A percentile compares a stretch with the other conserved stretches of the same genome.
Evolutionary conservation across 1,140 invertebrate genomes (phyloP).

Genomic region (Atta texana): DNA sequence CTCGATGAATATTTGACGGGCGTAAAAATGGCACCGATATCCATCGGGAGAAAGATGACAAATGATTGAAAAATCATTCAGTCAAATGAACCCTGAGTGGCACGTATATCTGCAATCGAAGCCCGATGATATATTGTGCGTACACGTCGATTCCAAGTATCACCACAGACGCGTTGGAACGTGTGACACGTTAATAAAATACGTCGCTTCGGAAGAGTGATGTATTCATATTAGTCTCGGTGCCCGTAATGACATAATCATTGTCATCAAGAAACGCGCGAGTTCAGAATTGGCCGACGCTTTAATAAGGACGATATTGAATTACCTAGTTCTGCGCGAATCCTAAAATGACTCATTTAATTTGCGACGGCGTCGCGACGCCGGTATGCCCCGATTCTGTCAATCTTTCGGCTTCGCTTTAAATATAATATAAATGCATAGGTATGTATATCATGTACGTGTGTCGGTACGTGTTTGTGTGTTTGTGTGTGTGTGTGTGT

Average conservation of each 20-base stretch:
- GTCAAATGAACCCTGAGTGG: slow-evolving; percentile 36
- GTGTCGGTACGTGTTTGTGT: neutral
- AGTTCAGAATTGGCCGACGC: slow-evolving; percentile 74
- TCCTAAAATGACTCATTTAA: slow-evolving; percentile 84
- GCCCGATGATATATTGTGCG: slow-evolving; percentile 50
- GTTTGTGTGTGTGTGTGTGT: neutral
- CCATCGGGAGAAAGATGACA: neutral
- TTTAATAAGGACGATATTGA: slow-evolving; percentile 82
- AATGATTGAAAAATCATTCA: slow-evolving; percentile 58
- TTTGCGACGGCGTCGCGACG: slow-evolving; percentile 81
- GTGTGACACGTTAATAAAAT: slow-evolving; percentile 49
- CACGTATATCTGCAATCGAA: slow-evolving; percentile 50
- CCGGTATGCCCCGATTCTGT: slow-evolving; percentile 83
- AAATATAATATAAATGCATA: slow-evolving; percentile 81
- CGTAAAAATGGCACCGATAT: slow-evolving; percentile 6
- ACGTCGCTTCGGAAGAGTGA: slow-evolving; percentile 29
- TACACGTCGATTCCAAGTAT: slow-evolving; percentile 40
- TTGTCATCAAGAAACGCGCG: slow-evolving; percentile 66
- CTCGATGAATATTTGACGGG: slow-evolving; percentile 31
- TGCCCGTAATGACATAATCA: slow-evolving; percentile 65
- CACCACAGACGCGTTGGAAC: slow-evolving; percentile 3
- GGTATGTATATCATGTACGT: neutral
- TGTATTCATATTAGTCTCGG: slow-evolving; percentile 45
- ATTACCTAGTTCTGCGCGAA: slow-evolving; percentile 81
- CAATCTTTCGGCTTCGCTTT: slow-evolving; percentile 81